Evolutionary conservation across 1,140 invertebrate species (phyloP).

Genomic region (Eumeta japonica): DNA sequence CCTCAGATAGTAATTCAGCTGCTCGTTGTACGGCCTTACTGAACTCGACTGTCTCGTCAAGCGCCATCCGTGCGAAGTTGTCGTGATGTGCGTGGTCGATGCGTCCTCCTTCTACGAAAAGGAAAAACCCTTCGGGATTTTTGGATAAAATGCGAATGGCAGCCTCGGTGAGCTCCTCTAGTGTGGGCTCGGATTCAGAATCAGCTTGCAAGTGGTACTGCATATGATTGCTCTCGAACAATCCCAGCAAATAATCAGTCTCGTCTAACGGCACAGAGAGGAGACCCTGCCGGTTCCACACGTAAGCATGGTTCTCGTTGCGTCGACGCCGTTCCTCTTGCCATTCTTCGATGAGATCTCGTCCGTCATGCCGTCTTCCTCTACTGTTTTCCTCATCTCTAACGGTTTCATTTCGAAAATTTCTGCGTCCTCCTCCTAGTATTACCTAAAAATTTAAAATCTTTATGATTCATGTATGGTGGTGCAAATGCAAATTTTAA

Average conservation of each 20-base stretch:
- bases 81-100: conserved; percentile 80
- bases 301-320: conserved; percentile 23
- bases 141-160: conserved; percentile 70
- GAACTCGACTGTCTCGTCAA: conserved; percentile 72
- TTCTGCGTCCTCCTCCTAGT: conserved; percentile 52
- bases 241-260: conserved; percentile 48
- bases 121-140: conserved; percentile 65
- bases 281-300: conserved; percentile 12
- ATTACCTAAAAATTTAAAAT: conserved; percentile 50
- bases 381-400: conserved; percentile 28
- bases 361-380: conserved; percentile 26
- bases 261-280: conserved; percentile 24
- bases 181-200: conserved; percentile 21
- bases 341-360: conserved; percentile 57
- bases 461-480: conserved; percentile 2
- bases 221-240: conserved; percentile 45
- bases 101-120: conserved; percentile 62
- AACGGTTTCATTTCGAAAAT: conserved; percentile 38
- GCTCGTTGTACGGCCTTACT: conserved; percentile 66
- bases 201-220: conserved; percentile 40
- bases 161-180: conserved; percentile 73
- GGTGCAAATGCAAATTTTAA: background rate
- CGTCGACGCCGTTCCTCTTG: conserved; percentile 38
- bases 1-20: conserved; percentile 61
- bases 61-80: conserved; percentile 66